phyloP scores from a whole-genome alignment of 2,113 vertebrate genomes.

The Phrynosoma platyrhinos region DNA sequence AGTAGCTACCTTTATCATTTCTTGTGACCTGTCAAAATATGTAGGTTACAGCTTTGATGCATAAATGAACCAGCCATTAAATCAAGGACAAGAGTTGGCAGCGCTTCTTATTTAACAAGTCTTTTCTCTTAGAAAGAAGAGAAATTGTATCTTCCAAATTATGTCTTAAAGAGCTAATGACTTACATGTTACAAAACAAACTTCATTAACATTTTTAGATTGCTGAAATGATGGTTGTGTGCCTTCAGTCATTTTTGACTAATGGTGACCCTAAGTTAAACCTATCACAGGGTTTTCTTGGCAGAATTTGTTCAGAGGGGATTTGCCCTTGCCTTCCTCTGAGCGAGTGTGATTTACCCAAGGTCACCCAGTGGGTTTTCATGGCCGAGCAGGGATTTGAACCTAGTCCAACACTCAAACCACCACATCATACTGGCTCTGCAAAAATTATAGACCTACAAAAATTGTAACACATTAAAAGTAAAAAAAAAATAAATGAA shows the following conservation, averaged over 20 bases:
- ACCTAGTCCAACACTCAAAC: too few relatives aligned
- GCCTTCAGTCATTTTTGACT: too few relatives aligned
- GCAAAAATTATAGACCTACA: too few relatives aligned
- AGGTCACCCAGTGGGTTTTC: too few relatives aligned
- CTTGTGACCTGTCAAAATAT: not conserved
- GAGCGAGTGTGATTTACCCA: too few relatives aligned
- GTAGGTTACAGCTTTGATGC: not conserved
- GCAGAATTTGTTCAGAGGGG: too few relatives aligned
- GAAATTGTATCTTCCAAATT: not conserved
- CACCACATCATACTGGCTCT: too few relatives aligned
- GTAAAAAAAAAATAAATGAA: not conserved
- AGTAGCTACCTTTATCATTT: not conserved
- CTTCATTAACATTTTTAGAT: not conserved
- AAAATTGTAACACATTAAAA: not conserved
- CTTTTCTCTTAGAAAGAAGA: not conserved
- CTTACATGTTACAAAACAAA: not conserved
- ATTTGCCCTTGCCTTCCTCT: too few relatives aligned
- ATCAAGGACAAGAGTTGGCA: not conserved
- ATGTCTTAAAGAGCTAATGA: not conserved
- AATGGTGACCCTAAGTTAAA: too few relatives aligned
- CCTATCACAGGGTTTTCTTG: too few relatives aligned
- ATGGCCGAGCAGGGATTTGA: too few relatives aligned
- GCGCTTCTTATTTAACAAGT: not conserved
- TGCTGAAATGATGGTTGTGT: not conserved
- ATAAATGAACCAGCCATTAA: not conserved